phyloP scores from a whole-genome alignment of 2,797 vertebrate genomes.

The Erethizon dorsatum region DNA sequence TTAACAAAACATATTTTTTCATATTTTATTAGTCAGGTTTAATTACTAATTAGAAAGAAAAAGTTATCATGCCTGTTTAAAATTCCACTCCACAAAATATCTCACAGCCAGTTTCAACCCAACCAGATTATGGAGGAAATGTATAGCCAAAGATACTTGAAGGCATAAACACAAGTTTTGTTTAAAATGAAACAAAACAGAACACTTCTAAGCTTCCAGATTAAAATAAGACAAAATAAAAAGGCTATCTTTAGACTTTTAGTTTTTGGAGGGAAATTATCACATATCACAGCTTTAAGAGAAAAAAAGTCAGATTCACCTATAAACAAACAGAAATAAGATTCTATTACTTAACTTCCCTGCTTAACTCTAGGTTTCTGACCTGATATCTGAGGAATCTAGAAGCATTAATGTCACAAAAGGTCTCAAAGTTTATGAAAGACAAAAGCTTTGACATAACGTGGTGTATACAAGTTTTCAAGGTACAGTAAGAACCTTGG shows the following conservation, averaged over 20 bases:
- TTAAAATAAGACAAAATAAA: conserved; percentile 43
- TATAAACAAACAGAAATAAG: conserved; percentile 60
- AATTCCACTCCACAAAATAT: not conserved
- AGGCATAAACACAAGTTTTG: conserved; percentile 23
- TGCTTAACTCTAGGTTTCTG: not conserved
- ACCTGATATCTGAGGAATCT: conserved; percentile 12
- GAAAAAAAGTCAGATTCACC: not conserved
- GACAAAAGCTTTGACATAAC: conserved; percentile 27
- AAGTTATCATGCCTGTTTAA: conserved; percentile 8
- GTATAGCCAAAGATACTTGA: not conserved
- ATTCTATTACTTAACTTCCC: not conserved
- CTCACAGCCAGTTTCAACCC: not conserved
- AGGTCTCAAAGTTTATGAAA: conserved; percentile 26
- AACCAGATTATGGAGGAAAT: not conserved
- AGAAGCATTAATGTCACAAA: conserved; percentile 14
- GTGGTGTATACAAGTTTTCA: conserved; percentile 10
- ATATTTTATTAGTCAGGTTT: conserved; percentile 39
- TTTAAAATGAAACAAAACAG: conserved; percentile 13
- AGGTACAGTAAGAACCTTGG: conserved; percentile 36
- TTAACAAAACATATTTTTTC: conserved; percentile 11
- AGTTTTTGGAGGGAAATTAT: conserved; percentile 57
- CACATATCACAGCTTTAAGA: conserved; percentile 7
- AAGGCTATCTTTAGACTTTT: not conserved
- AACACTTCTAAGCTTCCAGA: not conserved
- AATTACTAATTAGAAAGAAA: conserved; percentile 53